These are phyloP conservation scores for Eudemis profundana DNA, from an alignment of 2,888 invertebrate species.

Conservation along the genomic window DNA sequence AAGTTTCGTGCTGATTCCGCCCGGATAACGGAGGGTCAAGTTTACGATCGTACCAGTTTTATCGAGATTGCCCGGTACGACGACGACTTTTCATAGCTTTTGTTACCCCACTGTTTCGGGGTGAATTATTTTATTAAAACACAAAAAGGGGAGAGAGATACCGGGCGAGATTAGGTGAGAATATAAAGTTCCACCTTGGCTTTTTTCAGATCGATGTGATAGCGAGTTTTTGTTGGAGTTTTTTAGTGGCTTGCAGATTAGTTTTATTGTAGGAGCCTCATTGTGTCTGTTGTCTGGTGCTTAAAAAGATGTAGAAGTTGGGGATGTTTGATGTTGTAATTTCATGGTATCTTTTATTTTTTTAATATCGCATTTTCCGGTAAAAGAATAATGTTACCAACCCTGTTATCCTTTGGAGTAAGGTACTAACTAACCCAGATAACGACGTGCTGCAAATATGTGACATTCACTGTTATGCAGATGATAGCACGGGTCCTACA, in stretches of 20 bases:
- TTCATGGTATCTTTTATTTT: neutral
- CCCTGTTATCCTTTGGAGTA: too few species aligned
- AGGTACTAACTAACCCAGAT: too few species aligned
- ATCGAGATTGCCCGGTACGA: conserved; percentile 72
- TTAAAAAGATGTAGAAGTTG: conserved; percentile 1
- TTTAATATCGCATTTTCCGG: too few species aligned
- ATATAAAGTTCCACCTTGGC: conserved; percentile 67
- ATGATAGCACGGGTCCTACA: too few species aligned
- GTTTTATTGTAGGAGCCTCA: conserved; percentile 38
- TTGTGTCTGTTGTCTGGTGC: conserved; percentile 25
- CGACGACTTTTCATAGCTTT: conserved; percentile 70
- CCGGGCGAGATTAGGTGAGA: conserved; percentile 67
- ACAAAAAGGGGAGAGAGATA: conserved; percentile 66
- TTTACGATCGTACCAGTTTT: conserved; percentile 78
- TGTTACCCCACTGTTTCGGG: conserved; percentile 67
- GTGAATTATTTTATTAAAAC: conserved; percentile 76
- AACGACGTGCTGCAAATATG: too few species aligned
- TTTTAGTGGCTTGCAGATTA: conserved; percentile 39
- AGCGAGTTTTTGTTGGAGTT: conserved; percentile 38
- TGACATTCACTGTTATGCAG: too few species aligned
- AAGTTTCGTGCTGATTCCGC: conserved; percentile 71
- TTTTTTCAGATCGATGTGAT: conserved; percentile 55
- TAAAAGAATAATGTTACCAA: too few species aligned
- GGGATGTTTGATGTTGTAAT: neutral
- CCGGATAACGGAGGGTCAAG: conserved; percentile 76